Base-by-base conservation (phyloP, 1,140 invertebrate genomes). In the Hycleus phaleratus region DNA sequence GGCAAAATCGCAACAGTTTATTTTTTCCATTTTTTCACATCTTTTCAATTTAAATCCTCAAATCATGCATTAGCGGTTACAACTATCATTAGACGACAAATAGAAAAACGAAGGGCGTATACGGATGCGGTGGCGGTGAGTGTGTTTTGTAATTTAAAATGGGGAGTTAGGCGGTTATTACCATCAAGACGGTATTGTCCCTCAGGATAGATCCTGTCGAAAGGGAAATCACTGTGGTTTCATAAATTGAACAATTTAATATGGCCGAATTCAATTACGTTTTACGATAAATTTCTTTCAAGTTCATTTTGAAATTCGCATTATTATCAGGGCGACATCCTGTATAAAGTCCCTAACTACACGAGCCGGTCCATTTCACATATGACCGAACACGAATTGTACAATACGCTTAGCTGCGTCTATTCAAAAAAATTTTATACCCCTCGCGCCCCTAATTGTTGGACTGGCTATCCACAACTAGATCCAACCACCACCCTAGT, bases 381-480 rank as follows among this genome's bases (percentile, higher is more conserved):
- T 73, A 68, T 71, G 71, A 73, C 69, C 71, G 71, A 60, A 64
- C 68, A 67, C 68, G 68, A 72, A 72, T 72, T 66, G 69, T 63
- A 59, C 62, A 67, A 66, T 65, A 72, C 70, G 70, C 71, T 73
- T 66, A 68, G 66, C 60, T 73, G 71, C 64, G 60, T 60, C 58
- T 63, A 71, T 71, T 71, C 66, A 73, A 69, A 71, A 69, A 69
- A 68, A 55, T 38, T 50, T 64, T 59, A 56, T 7, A 9, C 59
- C 49, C 60, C 61, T 49, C 57, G 62, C 52, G 56, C 66, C 63
- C 60, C 52, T 32, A n/a, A 9, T 26, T 45, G 18, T 1, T 42
- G 32, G 11, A 42, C 40, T n/a, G 18, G 18, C 18, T 18, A 18
- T 18, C 18, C 18, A 18, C 18, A 18, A 18, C 18, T 18, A 18